phyloP scores from a whole-genome alignment of 2,113 vertebrate species.

The Microcebus ravelobensis region DNA sequence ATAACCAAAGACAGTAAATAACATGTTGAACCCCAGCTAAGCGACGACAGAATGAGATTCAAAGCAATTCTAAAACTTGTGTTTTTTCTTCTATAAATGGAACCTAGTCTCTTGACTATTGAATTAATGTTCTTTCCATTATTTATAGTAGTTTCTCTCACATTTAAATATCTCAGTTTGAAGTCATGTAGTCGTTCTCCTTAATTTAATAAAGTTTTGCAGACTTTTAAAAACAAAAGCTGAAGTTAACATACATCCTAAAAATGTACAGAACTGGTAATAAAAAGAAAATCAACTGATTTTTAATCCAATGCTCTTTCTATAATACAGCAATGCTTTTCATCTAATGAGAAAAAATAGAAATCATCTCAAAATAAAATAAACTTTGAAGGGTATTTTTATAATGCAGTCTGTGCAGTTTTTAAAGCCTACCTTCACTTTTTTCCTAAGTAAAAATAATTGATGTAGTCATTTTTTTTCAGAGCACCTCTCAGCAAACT shows the following conservation, averaged over 20 bases:
- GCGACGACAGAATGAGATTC: background rate
- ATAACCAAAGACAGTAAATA: background rate
- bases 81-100: background rate
- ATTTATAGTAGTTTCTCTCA: background rate
- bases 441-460: constrained; percentile 18
- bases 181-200: background rate
- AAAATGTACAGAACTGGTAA: background rate
- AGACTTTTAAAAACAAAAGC: background rate
- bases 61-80: background rate
- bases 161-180: background rate
- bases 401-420: background rate
- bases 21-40: background rate
- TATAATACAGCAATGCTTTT: background rate
- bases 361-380: background rate
- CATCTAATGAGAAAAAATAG: background rate
- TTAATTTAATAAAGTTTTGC: background rate
- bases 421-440: background rate
- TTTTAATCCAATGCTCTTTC: background rate
- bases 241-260: background rate
- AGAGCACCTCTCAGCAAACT: constrained; percentile 7
- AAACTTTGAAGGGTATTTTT: background rate
- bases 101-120: background rate
- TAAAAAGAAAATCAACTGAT: background rate
- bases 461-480: background rate
- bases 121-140: background rate